A percentile compares a stretch with the other conserved stretches of the same genome.
These are phyloP conservation scores for Ornithoptera alexandrae DNA, from an alignment of 2,888 invertebrate species.

Conservation along the genomic window DNA sequence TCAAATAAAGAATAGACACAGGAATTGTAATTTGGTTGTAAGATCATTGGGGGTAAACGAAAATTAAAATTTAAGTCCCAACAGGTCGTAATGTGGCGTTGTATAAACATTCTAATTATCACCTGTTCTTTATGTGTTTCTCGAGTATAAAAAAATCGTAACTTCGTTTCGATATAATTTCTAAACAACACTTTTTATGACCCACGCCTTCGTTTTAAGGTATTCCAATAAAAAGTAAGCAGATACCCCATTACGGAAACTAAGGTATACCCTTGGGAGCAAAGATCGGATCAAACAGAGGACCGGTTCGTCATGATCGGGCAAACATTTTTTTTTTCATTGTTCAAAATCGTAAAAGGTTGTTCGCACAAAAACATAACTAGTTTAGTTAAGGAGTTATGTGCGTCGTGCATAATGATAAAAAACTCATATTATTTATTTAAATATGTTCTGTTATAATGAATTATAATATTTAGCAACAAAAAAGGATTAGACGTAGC, in stretches of 20 bases:
- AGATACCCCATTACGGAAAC: not conserved
- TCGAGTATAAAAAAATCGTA: not conserved
- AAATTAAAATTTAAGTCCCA: too few relatives aligned
- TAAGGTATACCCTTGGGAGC: not conserved
- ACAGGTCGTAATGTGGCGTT: too few relatives aligned
- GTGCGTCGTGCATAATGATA: not conserved
- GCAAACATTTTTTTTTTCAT: not conserved
- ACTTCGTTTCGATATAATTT: too few relatives aligned
- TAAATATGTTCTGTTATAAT: not conserved
- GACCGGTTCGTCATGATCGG: not conserved
- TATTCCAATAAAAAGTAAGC: not conserved
- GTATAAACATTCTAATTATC: too few relatives aligned
- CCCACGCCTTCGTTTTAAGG: not conserved
- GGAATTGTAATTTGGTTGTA: too few relatives aligned
- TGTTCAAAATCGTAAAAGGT: not conserved
- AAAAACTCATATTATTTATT: not conserved
- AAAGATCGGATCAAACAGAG: not conserved
- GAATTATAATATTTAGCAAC: not conserved
- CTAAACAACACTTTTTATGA: not conserved
- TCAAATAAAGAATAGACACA: too few relatives aligned
- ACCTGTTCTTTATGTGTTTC: too few relatives aligned
- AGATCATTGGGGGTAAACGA: too few relatives aligned
- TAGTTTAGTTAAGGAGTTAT: not conserved
- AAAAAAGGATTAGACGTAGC: too few relatives aligned
- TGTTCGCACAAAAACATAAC: not conserved